Conservation (phyloP, 2,797 vertebrate genomes). For the Enteromius argenteus region DNA sequence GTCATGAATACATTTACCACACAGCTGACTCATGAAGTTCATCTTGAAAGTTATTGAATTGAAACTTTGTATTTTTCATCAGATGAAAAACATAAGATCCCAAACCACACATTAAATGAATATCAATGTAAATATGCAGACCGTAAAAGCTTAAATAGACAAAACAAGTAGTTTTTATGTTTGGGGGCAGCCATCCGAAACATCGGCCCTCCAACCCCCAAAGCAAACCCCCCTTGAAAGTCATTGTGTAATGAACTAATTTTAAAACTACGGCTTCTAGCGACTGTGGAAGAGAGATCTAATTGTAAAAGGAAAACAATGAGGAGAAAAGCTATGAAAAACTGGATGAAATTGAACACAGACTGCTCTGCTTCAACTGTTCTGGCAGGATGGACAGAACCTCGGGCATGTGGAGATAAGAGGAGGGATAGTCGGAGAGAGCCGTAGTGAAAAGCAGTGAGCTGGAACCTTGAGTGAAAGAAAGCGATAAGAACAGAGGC, state of each 20-base stretch:
- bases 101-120: not conserved
- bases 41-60: not conserved
- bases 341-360: slow-evolving; percentile 22
- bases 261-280: not conserved
- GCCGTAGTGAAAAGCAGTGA: slow-evolving; percentile 18
- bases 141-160: not conserved
- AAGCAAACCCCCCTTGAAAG: not conserved
- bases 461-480: slow-evolving; percentile 41
- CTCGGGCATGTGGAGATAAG: slow-evolving; percentile 41
- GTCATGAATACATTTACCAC: not conserved
- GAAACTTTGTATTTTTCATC: not conserved
- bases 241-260: not conserved
- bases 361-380: slow-evolving; percentile 21
- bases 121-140: not conserved
- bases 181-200: not conserved
- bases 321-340: slow-evolving; percentile 38
- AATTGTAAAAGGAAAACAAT: not conserved
- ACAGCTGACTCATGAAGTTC: not conserved
- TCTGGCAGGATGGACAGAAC: slow-evolving; percentile 36
- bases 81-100: not conserved
- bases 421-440: slow-evolving; percentile 8
- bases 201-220: not conserved
- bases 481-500: slow-evolving; percentile 23
- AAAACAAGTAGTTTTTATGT: not conserved
- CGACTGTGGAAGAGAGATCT: not conserved